These are phyloP conservation scores for Macrotrachela quadricornifera DNA, from an alignment of 1,140 invertebrate genomes.

Conservation along the genomic window DNA sequence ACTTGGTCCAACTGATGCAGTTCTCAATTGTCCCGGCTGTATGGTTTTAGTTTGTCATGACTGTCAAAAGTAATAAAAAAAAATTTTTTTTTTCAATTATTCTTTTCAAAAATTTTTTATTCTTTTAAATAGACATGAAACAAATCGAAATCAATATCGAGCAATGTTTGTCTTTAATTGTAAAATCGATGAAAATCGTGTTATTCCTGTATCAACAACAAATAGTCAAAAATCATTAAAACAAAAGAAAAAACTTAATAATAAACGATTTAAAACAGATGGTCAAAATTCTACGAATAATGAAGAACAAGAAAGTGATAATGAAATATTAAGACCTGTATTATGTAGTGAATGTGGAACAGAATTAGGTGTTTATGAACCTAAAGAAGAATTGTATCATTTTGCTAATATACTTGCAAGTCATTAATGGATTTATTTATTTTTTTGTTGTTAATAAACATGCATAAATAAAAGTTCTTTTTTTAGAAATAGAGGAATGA, in stretches of 20 bases:
- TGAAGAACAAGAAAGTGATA: background rate
- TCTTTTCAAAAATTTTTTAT: conserved; percentile 38
- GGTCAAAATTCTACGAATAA: background rate
- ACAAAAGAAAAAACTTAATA: conserved; percentile 14
- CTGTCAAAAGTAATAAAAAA: background rate
- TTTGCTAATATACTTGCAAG: conserved; percentile 45
- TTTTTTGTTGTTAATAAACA: too few species aligned
- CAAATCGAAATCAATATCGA: conserved; percentile 39
- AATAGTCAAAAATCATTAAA: conserved; percentile 9
- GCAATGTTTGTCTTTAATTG: conserved; percentile 47
- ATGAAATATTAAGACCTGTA: conserved; percentile 36
- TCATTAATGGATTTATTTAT: conserved; percentile 15
- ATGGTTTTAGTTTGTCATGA: conserved; percentile 30
- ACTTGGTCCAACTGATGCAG: conserved; percentile 30
- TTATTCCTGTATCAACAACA: conserved; percentile 25
- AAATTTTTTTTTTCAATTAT: conserved; percentile 37
- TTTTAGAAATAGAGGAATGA: too few species aligned
- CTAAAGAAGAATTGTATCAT: conserved; percentile 41
- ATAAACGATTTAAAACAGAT: conserved; percentile 6
- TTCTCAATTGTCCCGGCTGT: conserved; percentile 43
- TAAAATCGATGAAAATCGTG: conserved; percentile 31
- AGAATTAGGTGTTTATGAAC: conserved; percentile 39
- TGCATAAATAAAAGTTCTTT: too few species aligned
- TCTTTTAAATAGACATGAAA: conserved; percentile 32
- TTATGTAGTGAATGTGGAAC: conserved; percentile 38